A percentile compares a stretch with the other conserved stretches of the same genome.
phyloP scores from a whole-genome alignment of 2,797 vertebrate species.

The Hypotaenidia okinawae region DNA sequence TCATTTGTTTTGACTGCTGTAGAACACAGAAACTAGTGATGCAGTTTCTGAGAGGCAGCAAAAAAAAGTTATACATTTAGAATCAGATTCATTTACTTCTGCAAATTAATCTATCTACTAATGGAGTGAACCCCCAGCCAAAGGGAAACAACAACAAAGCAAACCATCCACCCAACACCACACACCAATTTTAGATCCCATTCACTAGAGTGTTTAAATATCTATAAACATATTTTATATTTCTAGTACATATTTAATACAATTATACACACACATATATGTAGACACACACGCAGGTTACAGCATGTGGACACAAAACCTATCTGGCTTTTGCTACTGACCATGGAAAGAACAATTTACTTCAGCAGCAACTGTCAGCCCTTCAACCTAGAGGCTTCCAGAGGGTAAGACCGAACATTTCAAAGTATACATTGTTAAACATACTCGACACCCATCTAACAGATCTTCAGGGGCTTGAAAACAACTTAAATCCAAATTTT shows the following conservation, averaged over 20 bases:
- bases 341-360: background rate
- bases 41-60: background rate
- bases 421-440: constrained; percentile 36
- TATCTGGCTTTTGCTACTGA: background rate
- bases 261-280: background rate
- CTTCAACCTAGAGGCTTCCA: background rate
- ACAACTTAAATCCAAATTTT: constrained; percentile 85
- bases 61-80: background rate
- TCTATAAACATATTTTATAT: background rate
- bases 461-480: constrained; percentile 88
- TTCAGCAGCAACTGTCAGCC: background rate
- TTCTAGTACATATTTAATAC: background rate
- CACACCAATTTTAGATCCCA: background rate
- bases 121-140: background rate
- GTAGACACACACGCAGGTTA: background rate
- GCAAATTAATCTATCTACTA: background rate
- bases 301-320: background rate
- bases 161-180: background rate
- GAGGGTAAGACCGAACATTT: background rate
- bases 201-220: background rate
- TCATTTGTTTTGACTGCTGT: background rate
- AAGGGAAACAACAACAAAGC: background rate
- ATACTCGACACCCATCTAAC: constrained; percentile 94
- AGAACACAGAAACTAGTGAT: background rate
- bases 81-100: background rate